Base-by-base conservation (phyloP, 2,888 invertebrate genomes). In the Antheraea yamamai region DNA sequence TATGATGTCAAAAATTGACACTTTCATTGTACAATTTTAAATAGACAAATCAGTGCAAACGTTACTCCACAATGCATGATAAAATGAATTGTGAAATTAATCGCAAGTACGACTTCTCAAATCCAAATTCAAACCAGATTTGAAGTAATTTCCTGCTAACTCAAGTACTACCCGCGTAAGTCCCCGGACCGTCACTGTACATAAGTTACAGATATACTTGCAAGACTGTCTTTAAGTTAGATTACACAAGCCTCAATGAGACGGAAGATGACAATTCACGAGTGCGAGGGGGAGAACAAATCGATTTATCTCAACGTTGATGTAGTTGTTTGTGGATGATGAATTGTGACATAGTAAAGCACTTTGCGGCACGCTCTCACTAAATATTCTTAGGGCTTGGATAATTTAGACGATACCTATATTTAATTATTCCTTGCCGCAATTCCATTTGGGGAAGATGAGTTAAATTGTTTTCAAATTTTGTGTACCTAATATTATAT, bases 311-410 rank as follows among this genome's bases (percentile, higher is more conserved):
- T 91, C 89, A 89, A 90, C 92, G 90, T 89, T 89, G 91, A 92
- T 89, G 89, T 90, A 91, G 87, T 88, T 86, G 89, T 86, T 84
- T 84, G 81, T 82, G 83, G 84, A 92, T 93, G 94, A 94, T 92
- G 91, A 93, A 94, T 92, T 88, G 88, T 84, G 92, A 94, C 94
- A 94, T 81, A 89, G 91, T 89, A 92, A 93, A 93, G 93, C 94
- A 94, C 94, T 94, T 91, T 91, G 90, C 82, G 88, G 90, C 89
- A 89, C 91, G 90, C 89, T 88, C 86, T 81, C 85, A 89, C 87
- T 91, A 92, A 90, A 92, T 89, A 90, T 92, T 91, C 89, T 90
- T 89, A 86, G 85, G 39, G 70, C 39, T 26, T 39, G 70, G 70
- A 70, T 70, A 70, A 70, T 70, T 70, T 70, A 70, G 39, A 70